Evolutionary conservation across 2,113 vertebrate species (phyloP).

Genomic region (Zapornia atra): DNA sequence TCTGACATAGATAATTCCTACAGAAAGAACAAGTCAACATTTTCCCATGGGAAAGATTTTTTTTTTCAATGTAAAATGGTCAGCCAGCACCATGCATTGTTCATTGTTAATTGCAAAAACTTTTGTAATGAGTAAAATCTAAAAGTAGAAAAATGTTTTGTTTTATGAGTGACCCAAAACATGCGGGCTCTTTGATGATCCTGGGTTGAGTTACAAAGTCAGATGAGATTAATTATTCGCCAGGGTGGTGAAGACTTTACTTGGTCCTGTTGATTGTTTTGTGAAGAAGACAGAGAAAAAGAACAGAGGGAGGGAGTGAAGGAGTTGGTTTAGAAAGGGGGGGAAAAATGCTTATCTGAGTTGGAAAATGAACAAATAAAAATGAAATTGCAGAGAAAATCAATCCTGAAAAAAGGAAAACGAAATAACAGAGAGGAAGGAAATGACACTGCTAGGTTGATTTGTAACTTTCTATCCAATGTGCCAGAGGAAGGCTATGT

Average conservation of each 20-base stretch:
- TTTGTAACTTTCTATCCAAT: neutral
- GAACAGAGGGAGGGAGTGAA: neutral
- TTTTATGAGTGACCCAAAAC: slow-evolving; percentile 56
- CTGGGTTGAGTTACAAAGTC: slow-evolving; percentile 14
- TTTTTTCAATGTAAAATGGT: neutral
- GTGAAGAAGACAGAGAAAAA: neutral
- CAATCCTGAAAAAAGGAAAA: neutral
- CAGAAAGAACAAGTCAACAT: neutral
- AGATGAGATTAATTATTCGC: slow-evolving; percentile 59
- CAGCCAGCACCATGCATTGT: slow-evolving; percentile 30
- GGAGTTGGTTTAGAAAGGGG: neutral
- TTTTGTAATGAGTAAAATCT: slow-evolving; percentile 28
- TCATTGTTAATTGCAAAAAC: neutral
- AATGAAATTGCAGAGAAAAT: neutral
- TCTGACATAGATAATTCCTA: slow-evolving; percentile 25
- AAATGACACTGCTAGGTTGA: neutral
- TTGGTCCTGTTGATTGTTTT: neutral
- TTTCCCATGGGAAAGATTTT: slow-evolving; percentile 48
- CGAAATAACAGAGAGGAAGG: neutral
- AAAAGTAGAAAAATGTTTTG: slow-evolving; percentile 50
- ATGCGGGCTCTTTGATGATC: neutral
- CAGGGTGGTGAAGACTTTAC: slow-evolving; percentile 7
- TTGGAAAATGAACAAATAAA: neutral
- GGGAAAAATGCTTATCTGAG: neutral
- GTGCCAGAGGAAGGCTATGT: neutral